Base-by-base conservation (phyloP, 2,888 invertebrate species). In the Diadegma fenestrale region DNA sequence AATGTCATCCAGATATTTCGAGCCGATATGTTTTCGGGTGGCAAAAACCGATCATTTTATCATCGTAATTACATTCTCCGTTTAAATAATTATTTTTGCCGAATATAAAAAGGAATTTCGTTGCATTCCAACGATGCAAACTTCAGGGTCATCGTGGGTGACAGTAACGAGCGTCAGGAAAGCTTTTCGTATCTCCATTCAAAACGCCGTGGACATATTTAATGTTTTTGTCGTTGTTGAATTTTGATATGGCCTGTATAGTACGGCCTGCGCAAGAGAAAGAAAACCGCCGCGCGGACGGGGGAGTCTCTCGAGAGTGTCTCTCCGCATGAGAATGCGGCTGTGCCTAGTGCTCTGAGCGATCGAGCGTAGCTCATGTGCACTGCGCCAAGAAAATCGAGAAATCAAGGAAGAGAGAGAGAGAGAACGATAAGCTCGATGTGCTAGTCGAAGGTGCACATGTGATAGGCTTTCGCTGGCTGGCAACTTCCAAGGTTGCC, bases 311-410 rank as follows among this genome's bases (percentile, higher is more conserved):
- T 43, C 54, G 26, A 26, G 79, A 79, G 37, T 84, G 77, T 79
- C 69, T 82, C 82, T 82, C 86, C 84, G 80, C 85, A 82, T 85
- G 86, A 80, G 86, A 87, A 87, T 87, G 86, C 86, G 85, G 86
- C 85, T 85, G 85, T 87, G 66, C 66, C 82, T 80, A 79, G 80
- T 58, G 71, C 71, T 76, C 76, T 37, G 71, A 84, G 81, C 84
- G 81, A 84, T 82, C 72, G 73, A 77, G 68, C 80, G 64, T 83
- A 58, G 51, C 77, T 68, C 45, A 43, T 48, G 30, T 63, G 68
- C 22, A 48, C 58, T 84, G 61, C 66, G 69, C 37, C 51, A 54
- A 45, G 48, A 76, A 48, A 26, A 48, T 48, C 43, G 33, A 14
- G 33, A 22, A 7, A 19, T 22, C 17, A 37, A 37, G 76, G 17